Base-by-base conservation (phyloP, 2,797 vertebrate species). In the Pampus argenteus region DNA sequence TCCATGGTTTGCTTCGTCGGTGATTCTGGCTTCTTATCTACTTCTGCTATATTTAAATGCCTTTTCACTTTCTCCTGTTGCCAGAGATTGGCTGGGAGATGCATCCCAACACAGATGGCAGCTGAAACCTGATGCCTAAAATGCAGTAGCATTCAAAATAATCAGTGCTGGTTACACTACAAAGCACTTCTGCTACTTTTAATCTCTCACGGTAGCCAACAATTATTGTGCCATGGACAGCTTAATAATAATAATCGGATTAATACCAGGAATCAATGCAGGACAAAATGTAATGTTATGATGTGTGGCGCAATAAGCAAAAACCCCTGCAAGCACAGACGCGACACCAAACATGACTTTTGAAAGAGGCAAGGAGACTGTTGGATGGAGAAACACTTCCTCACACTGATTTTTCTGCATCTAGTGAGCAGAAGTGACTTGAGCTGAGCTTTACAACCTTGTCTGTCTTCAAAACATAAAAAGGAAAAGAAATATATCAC, bases 41-140 rank as follows among this genome's bases (percentile, higher is more conserved):
- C 76, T 58, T 70, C 67, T 70, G 69, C 79, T 84, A 81, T 82
- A 74, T 82, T 79, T 79, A 85, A 78, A 85, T 67, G 57, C 34
- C 59, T 88, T 81, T 77, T 78, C 50, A 70, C 78, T 48, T 79
- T 77, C 75, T 76, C 74, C 38, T 63, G 75, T 74, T 78, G 73
- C 77, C 56, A 62, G 68, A 56, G 22, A 77, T 52, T 61, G 58
- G 64, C 71, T 54, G 23, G 1, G 60, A 76, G 58, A 83, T 79
- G 76, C n/a, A 71, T 63, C 60, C 56, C 23, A 28, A 66, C 40
- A 55, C 71, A 77, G 71, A 80, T 70, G 66, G 58, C 68, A 66
- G 66, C 63, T 64, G 81, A 77, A 86, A 84, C 56, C 54, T 48
- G 57, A 81, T 44, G 48, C 70, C 59, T 67, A 52, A 78, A 82